Conservation (phyloP, 2,113 vertebrate species). For the Tetrao urogallus region DNA sequence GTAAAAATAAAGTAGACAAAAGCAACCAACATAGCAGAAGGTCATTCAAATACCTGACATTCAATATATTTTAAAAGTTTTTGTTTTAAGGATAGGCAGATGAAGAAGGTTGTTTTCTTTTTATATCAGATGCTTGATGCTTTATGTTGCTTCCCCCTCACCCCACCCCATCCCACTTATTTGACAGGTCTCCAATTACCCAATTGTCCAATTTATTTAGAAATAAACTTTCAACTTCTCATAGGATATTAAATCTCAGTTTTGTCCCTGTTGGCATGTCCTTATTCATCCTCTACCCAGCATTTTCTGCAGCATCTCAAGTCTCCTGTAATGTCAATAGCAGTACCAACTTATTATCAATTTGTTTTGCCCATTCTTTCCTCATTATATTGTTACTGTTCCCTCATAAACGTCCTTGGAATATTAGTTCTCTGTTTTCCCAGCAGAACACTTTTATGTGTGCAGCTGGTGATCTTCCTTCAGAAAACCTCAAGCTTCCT, state of each 20-base stretch:
- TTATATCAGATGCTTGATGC: background rate
- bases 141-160: background rate
- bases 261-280: constrained; percentile 3
- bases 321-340: background rate
- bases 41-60: background rate
- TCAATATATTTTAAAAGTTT: background rate
- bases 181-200: constrained; percentile 20
- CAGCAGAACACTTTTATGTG: constrained; percentile 42
- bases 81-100: background rate
- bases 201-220: background rate
- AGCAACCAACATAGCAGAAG: background rate
- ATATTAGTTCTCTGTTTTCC: constrained; percentile 55
- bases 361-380: constrained; percentile 36
- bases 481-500: constrained; percentile 47
- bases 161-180: background rate
- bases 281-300: constrained; percentile 19
- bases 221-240: constrained; percentile 25
- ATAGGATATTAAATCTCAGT: constrained; percentile 34
- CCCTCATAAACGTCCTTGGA: constrained; percentile 48
- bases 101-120: background rate
- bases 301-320: background rate
- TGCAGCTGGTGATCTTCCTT: constrained; percentile 68
- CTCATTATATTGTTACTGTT: constrained; percentile 27
- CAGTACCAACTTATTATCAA: constrained; percentile 51
- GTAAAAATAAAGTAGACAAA: background rate